A percentile compares a stretch with the other conserved stretches of the same genome.
Evolutionary conservation across 2,888 invertebrate species (phyloP).

Genomic region (Synanthedon tipuliformis): DNA sequence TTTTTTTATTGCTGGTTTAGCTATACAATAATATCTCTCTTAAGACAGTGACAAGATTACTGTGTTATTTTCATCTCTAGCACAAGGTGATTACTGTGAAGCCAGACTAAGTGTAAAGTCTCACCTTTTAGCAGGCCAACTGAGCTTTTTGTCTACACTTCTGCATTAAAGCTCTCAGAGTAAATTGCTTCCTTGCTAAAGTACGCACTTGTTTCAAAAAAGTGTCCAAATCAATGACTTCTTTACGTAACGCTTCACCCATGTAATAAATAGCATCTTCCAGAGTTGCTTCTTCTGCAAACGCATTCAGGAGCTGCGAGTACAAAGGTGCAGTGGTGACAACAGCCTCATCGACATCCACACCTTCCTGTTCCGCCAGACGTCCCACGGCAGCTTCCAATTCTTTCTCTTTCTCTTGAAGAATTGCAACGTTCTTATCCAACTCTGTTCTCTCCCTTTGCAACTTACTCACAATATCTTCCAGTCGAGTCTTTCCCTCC

Average conservation of each 20-base stretch:
- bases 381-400: slow-evolving; percentile 83
- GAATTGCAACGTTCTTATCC: slow-evolving; percentile 83
- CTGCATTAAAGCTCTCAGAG: slow-evolving; percentile 94
- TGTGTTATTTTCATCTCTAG: too few species aligned
- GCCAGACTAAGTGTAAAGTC: slow-evolving; percentile 1
- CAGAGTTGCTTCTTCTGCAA: slow-evolving; percentile 96
- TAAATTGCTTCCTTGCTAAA: slow-evolving; percentile 95
- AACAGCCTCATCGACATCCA: slow-evolving; percentile 96
- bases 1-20: too few species aligned
- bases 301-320: slow-evolving; percentile 94
- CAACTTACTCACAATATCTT: slow-evolving; percentile 80
- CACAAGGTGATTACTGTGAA: background rate
- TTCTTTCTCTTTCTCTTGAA: slow-evolving; percentile 90
- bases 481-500: slow-evolving; percentile 85
- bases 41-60: too few species aligned
- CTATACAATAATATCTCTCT: too few species aligned
- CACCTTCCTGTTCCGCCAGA: slow-evolving; percentile 80
- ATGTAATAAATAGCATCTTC: slow-evolving; percentile 99
- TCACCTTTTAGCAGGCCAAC: slow-evolving; percentile 71
- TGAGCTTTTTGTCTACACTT: slow-evolving; percentile 97
- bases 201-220: slow-evolving; percentile 97
- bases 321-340: slow-evolving; percentile 96
- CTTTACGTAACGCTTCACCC: slow-evolving; percentile 92
- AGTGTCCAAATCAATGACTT: slow-evolving; percentile 94
- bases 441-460: slow-evolving; percentile 84